Evolutionary conservation across 2,113 vertebrate genomes (phyloP), one percentile per base, ranked within the genome.

Genomic region (Polyodon spathula): DNA sequence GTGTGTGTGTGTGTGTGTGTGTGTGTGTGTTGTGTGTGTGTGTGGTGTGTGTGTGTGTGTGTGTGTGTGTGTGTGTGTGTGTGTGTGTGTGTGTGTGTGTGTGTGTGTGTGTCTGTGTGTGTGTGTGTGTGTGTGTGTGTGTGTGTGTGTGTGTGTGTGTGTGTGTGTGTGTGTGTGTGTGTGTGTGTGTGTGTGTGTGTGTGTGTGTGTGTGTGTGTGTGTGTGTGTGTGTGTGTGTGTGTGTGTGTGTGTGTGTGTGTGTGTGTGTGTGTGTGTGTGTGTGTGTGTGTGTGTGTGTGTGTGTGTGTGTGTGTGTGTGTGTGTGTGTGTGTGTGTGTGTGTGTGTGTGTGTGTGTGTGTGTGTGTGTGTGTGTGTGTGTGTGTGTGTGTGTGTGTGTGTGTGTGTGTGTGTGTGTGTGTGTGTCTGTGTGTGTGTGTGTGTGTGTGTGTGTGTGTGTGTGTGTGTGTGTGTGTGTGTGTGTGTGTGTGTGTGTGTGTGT

Each of bases 1-100:
- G 59, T 2, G 44, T 52, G 44, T 60, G 42, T 54, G 59, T 61
- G 8, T 6, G 7, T 8, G 56, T 58, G 37, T 58, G 56, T 58
- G 6, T 58, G 56, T 58, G 37, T 58, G 6, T 41, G 37, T 61
- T 2, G 37, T 61, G 17, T 37, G 5, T 61, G 11, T 54, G 44
- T 54, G 38, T 54, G 37, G n/a, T n/a, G n/a, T n/a, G n/a, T n/a
- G 27, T 61, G 48, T 61, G 60, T 54, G 27, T 44, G 27, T 54
- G 6, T 61, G 41, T 52, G 27, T 54, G 46, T 61, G 48, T 61
- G 48, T 61, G 6, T 54, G 60, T 54, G 44, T 5, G 60, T 54
- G 60, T 61, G 60, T 61, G 60, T 53, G 60, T 61, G 60, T 4
- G 60, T 52, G 27, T 61, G 60, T 37, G 27, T 61, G 59, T 48